Percentiles rank a stretch among this genome's conserved stretches.
Evolutionary conservation across 2,888 invertebrate species (phyloP).

Genomic region (Tipula confusa): DNA sequence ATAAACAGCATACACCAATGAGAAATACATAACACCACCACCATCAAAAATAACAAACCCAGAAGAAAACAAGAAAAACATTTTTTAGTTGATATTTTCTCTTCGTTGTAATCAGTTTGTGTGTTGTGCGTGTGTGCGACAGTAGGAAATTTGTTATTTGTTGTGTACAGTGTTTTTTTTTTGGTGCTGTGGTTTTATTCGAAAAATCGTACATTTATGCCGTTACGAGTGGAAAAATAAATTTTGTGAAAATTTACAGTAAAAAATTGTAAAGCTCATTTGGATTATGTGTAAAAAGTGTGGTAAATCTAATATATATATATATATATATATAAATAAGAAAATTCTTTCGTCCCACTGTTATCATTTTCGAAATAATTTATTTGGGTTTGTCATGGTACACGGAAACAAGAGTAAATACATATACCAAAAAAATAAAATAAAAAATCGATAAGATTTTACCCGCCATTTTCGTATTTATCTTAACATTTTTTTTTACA

Average conservation of each 20-base stretch:
- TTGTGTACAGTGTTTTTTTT: background rate
- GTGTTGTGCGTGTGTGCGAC: background rate
- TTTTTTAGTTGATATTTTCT: slow-evolving; percentile 12
- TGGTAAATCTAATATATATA: too few species aligned
- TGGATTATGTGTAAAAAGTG: background rate
- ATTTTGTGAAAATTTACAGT: background rate
- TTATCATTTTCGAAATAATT: background rate
- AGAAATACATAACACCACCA: background rate
- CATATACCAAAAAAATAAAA: background rate
- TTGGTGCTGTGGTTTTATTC: background rate
- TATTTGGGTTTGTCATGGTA: background rate
- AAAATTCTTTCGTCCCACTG: background rate
- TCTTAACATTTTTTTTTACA: background rate
- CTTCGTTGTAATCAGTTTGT: background rate
- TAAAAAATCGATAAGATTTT: background rate
- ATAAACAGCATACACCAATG: background rate
- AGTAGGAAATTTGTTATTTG: background rate
- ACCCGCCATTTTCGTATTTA: slow-evolving; percentile 25
- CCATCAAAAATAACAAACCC: background rate
- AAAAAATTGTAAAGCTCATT: background rate
- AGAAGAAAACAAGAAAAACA: background rate
- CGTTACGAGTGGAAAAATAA: background rate
- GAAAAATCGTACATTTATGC: background rate
- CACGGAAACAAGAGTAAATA: background rate
- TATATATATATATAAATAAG: background rate